phyloP scores from a whole-genome alignment of 2,888 invertebrate genomes.

The Biston betularia region DNA sequence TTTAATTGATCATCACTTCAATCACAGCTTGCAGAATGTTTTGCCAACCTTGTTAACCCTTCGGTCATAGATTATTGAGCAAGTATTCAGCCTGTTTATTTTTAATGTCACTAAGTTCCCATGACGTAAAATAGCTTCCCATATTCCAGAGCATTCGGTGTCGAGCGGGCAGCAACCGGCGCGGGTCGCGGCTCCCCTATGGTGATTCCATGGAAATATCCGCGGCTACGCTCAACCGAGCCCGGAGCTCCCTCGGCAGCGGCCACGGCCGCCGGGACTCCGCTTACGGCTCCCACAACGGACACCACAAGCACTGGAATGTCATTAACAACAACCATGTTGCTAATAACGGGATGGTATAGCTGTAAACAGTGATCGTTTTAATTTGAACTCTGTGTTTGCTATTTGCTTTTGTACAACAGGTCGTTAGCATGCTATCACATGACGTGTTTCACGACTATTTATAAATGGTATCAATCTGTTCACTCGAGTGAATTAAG shows the following conservation, averaged over 20 bases:
- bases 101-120: constrained; percentile 1
- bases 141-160: constrained; percentile 68
- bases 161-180: constrained; percentile 65
- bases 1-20: no score
- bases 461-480: not conserved
- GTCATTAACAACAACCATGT: constrained; percentile 75
- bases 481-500: no score
- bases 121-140: constrained; percentile 27
- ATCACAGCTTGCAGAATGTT: no score
- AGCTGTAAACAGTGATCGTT: constrained; percentile 23
- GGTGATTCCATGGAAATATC: constrained; percentile 83
- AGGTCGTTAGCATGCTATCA: not conserved
- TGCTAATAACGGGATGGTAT: constrained; percentile 45
- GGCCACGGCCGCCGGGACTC: constrained; percentile 67
- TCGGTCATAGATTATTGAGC: no score
- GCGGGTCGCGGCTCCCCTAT: constrained; percentile 76
- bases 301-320: constrained; percentile 71
- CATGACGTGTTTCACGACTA: not conserved
- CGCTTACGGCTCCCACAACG: constrained; percentile 62
- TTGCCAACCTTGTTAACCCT: no score
- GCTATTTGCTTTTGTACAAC: not conserved
- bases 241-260: constrained; percentile 66
- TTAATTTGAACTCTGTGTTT: constrained; percentile 28
- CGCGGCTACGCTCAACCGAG: constrained; percentile 75
- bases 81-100: no score